Conservation (phyloP, 2,797 vertebrate genomes). For the Myripristis jacobus region DNA sequence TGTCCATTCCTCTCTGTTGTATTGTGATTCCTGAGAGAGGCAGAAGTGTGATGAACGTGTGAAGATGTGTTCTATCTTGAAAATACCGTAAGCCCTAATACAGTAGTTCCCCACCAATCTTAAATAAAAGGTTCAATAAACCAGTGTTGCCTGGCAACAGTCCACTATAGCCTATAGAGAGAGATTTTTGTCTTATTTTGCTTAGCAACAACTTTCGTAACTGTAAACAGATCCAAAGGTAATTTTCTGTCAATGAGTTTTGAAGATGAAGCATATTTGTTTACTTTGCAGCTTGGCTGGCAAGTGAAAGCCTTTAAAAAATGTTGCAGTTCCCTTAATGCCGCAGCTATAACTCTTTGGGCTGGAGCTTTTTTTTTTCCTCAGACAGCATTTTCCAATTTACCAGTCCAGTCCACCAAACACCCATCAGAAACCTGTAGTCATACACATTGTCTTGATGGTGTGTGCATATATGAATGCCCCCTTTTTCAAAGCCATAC, state of each 20-base stretch:
- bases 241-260: constrained; percentile 38
- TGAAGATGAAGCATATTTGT: constrained; percentile 4
- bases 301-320: neutral
- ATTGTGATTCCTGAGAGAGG: constrained; percentile 39
- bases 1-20: constrained; percentile 29
- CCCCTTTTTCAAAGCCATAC: neutral
- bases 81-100: constrained; percentile 34
- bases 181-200: constrained; percentile 20
- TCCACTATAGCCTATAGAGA: constrained; percentile 18
- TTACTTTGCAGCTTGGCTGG: neutral
- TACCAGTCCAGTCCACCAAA: constrained; percentile 2
- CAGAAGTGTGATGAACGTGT: constrained; percentile 45
- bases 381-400: neutral
- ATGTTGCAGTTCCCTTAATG: neutral
- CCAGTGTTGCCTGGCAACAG: constrained; percentile 66
- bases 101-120: constrained; percentile 16
- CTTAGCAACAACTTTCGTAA: constrained; percentile 30
- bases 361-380: neutral
- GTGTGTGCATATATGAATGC: neutral
- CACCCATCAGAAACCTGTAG: neutral
- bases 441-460: neutral
- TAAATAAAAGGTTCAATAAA: constrained; percentile 44
- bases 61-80: constrained; percentile 45
- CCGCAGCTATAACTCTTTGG: neutral
- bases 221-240: constrained; percentile 28